These are phyloP conservation scores for Acomys russatus DNA, from an alignment of 2,797 vertebrate genomes.

Conservation along the genomic window DNA sequence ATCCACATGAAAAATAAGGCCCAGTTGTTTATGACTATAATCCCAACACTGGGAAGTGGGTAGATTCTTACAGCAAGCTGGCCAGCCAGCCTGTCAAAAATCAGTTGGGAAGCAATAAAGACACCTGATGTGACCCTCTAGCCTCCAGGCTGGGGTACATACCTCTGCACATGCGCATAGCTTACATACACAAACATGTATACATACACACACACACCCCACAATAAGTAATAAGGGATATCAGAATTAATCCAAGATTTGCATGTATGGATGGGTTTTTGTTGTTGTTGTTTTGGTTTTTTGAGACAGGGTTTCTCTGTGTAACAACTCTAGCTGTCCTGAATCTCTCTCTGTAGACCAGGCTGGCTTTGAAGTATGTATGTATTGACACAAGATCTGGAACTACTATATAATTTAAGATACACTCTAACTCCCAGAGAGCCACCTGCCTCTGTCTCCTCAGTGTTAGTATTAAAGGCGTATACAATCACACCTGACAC, in stretches of 20 bases:
- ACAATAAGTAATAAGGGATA: not conserved
- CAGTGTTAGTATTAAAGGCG: not conserved
- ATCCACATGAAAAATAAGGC: not conserved
- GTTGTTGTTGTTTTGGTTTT: not conserved
- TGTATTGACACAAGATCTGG: not conserved
- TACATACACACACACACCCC: not conserved
- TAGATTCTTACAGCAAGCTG: not conserved
- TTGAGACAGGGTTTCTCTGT: not conserved
- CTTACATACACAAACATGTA: not conserved
- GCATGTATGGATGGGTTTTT: not conserved
- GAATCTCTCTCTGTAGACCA: too few species aligned
- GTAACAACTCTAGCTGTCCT: not conserved
- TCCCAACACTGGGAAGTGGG: not conserved
- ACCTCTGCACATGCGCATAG: not conserved
- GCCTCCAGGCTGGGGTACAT: too few species aligned
- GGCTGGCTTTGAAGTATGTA: too few species aligned
- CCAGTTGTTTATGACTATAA: not conserved
- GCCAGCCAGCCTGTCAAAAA: not conserved
- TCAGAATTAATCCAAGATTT: not conserved
- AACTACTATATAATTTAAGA: not conserved
- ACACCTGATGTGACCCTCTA: too few species aligned
- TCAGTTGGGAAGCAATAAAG: not conserved
- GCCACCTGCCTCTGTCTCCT: not conserved
- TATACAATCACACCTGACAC: not conserved
- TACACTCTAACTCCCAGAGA: not conserved